Base-by-base conservation (phyloP, 1,140 invertebrate species). In the Gryon sp. region DNA sequence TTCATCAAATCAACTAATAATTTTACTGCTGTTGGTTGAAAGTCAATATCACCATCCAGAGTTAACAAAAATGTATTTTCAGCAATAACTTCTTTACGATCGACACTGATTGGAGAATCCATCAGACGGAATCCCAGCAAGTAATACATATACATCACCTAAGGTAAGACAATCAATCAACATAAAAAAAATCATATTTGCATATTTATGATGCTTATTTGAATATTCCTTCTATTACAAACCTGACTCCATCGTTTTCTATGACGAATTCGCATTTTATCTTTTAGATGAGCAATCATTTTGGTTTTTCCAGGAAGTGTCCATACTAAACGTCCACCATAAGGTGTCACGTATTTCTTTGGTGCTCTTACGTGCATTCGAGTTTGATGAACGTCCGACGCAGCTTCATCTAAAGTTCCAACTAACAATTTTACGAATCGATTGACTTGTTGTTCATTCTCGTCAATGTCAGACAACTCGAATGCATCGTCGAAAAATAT, bases 141-240 rank as follows among this genome's bases (percentile, higher is more conserved):
- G 83, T 99, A 99, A 91, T 99, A 99, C 96, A 99, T 98, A 91
- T 99, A 99, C 98, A 99, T 99, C 2, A 99, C 97, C 92, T 94
- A 80, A 24, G 7, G 22, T 4, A 24, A n/a, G n/a, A 24, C 7
- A 24, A 24, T 4, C 7, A 24, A 4, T 24, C 7, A 7, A 24
- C 7, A 4, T 7, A 24, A 4, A 4, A 24, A 24, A 24, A 4
- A 7, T 24, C n/a, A n/a, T n/a, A n/a, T n/a, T n/a, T n/a, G n/a
- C n/a, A n/a, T n/a, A n/a, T n/a, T n/a, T n/a, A n/a, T n/a, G 7
- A 7, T 24, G 7, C 22, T 24, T 24, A 4, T 24, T 24, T 4
- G 22, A 24, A 24, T 24, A n/a, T n/a, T n/a, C n/a, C n/a, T n/a
- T 32, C 28, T 8, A 18, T 22, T 0, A 26, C 55, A 12, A 79